These are phyloP conservation scores for Thamnophis elegans DNA, from an alignment of 2,797 vertebrate species.

Conservation along the genomic window DNA sequence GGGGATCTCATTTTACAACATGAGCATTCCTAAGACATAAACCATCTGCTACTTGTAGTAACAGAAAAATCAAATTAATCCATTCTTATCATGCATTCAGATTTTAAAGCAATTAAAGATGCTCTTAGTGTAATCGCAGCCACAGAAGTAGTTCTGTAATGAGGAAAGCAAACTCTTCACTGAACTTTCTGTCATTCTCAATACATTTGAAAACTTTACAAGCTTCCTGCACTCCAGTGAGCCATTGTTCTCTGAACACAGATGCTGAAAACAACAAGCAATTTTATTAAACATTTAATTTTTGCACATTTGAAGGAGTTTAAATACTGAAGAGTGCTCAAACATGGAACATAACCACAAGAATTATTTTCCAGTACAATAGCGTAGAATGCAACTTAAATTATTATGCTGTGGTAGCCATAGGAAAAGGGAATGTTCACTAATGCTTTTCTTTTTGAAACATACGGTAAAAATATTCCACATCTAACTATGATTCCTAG, in stretches of 20 bases:
- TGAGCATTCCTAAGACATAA: slow-evolving; percentile 99
- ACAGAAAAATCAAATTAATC: slow-evolving; percentile 99
- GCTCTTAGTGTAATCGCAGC: slow-evolving; percentile 99
- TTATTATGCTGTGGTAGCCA: slow-evolving; percentile 56
- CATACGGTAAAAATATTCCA: slow-evolving; percentile 65
- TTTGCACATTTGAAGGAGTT: slow-evolving; percentile 86
- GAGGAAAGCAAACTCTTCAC: slow-evolving; percentile 98
- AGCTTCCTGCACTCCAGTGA: slow-evolving; percentile 98
- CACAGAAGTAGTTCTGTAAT: slow-evolving; percentile 97
- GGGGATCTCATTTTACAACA: slow-evolving; percentile 99
- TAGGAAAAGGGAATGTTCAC: slow-evolving; percentile 53
- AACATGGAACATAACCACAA: slow-evolving; percentile 69
- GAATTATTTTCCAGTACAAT: slow-evolving; percentile 69
- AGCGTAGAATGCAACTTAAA: slow-evolving; percentile 66
- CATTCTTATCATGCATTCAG: slow-evolving; percentile 99
- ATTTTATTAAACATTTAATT: slow-evolving; percentile 96
- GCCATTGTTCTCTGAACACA: slow-evolving; percentile 98
- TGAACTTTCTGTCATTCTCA: slow-evolving; percentile 99
- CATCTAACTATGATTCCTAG: slow-evolving; percentile 16
- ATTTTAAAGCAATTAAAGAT: slow-evolving; percentile 99
- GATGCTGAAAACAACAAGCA: slow-evolving; percentile 91
- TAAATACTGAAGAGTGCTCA: slow-evolving; percentile 83
- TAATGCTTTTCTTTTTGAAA: slow-evolving; percentile 66
- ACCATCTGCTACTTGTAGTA: slow-evolving; percentile 99
- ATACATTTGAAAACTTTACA: slow-evolving; percentile 99